Conservation (phyloP, 1,140 invertebrate genomes). For the Zaprionus tsacasi region DNA sequence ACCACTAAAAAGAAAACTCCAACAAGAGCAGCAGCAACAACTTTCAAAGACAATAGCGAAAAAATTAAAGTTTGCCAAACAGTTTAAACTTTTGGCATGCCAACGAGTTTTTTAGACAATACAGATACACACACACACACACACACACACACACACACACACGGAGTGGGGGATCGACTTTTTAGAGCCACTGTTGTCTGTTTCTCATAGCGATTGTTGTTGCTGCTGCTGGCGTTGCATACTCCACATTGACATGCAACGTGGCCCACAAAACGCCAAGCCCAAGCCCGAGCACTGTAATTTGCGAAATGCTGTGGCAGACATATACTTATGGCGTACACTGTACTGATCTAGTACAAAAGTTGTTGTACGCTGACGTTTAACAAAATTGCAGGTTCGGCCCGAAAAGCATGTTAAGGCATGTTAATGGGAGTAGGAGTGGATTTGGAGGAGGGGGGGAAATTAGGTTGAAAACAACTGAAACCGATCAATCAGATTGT, state of each 20-base stretch:
- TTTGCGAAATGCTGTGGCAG: slow-evolving; percentile 42
- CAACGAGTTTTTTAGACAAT: slow-evolving; percentile 49
- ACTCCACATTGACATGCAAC: slow-evolving; percentile 61
- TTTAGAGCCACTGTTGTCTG: background rate
- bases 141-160: slow-evolving; percentile 32
- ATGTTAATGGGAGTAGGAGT: background rate
- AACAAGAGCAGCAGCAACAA: slow-evolving; percentile 12
- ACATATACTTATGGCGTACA: slow-evolving; percentile 48
- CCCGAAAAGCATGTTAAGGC: slow-evolving; percentile 12
- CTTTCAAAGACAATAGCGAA: slow-evolving; percentile 28
- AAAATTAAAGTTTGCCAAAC: slow-evolving; percentile 54
- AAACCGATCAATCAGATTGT: background rate
- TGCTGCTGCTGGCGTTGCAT: slow-evolving; percentile 28
- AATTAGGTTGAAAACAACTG: background rate
- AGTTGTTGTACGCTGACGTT: slow-evolving; percentile 13
- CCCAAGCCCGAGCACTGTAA: slow-evolving; percentile 45
- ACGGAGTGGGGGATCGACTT: background rate
- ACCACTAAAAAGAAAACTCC: slow-evolving; percentile 24
- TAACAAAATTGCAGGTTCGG: slow-evolving; percentile 49
- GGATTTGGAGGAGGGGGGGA: too few species aligned
- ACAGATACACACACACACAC: slow-evolving; percentile 22
- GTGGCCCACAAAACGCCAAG: slow-evolving; percentile 18
- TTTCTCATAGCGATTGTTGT: background rate
- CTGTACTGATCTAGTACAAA: slow-evolving; percentile 18
- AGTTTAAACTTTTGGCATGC: slow-evolving; percentile 68